A percentile compares a stretch with the other conserved stretches of the same genome.
phyloP scores from a whole-genome alignment of 2,888 invertebrate species.

The Agrochola lota region DNA sequence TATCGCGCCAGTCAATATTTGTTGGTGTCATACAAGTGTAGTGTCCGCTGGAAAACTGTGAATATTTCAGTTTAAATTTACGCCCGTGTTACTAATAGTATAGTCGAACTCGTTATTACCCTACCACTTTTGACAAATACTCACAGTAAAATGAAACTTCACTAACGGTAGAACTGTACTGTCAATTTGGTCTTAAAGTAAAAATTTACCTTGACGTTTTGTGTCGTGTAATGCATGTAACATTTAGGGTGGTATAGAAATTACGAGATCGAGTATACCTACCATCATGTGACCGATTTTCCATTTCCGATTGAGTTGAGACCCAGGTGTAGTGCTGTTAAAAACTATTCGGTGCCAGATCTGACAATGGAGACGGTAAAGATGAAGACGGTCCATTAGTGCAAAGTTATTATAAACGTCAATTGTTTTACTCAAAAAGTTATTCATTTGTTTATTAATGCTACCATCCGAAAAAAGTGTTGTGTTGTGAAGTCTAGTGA shows the following conservation, averaged over 20 bases:
- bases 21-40: slow-evolving; percentile 12
- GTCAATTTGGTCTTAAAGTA: too few relatives aligned
- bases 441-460: not conserved
- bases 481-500: not conserved
- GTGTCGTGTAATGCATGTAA: too few relatives aligned
- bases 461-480: not conserved
- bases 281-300: not conserved
- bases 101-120: not conserved
- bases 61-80: slow-evolving; percentile 1
- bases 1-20: slow-evolving; percentile 39
- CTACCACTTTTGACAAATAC: not conserved
- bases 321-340: not conserved
- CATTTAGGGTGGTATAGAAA: not conserved
- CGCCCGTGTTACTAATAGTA: not conserved
- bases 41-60: slow-evolving; percentile 20
- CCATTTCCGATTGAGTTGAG: not conserved
- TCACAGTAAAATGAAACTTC: not conserved
- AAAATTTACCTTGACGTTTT: too few relatives aligned
- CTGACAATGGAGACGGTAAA: not conserved
- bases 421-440: not conserved
- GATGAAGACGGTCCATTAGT: not conserved
- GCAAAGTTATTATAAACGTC: not conserved
- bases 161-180: too few relatives aligned
- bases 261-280: not conserved
- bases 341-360: not conserved